Percentiles rank a stretch among this genome's conserved stretches.
These are phyloP conservation scores for Amorpha juglandis DNA, from an alignment of 2,888 invertebrate genomes.

Conservation along the genomic window DNA sequence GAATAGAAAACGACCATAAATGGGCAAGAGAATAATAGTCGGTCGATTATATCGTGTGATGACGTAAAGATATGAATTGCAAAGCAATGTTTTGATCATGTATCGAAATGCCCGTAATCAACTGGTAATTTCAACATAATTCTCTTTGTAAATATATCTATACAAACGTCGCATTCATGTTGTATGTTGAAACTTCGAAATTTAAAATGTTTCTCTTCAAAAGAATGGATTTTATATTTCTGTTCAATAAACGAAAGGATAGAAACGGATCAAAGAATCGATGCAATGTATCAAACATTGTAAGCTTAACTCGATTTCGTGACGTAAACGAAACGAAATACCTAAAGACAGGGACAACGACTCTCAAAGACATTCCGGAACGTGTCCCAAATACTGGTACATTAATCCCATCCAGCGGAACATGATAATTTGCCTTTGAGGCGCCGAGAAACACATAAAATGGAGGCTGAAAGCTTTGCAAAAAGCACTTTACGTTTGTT, in stretches of 20 bases:
- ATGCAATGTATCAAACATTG: background rate
- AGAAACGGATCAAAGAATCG: no score
- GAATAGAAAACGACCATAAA: no score
- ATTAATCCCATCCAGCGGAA: background rate
- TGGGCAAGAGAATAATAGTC: background rate
- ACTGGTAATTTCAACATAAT: background rate
- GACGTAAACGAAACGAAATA: background rate
- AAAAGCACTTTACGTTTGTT: conserved; percentile 13
- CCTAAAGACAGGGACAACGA: background rate
- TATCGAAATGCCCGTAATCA: background rate
- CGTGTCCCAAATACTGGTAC: conserved; percentile 4
- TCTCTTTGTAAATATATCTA: background rate
- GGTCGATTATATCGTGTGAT: background rate
- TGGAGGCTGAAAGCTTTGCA: conserved; percentile 2
- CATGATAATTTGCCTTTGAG: conserved; percentile 1
- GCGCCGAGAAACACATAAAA: conserved; percentile 9
- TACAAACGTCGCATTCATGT: background rate
- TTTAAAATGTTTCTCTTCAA: background rate
- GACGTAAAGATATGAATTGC: background rate
- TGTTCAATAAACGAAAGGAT: background rate
- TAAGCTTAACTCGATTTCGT: background rate
- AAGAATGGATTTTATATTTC: background rate
- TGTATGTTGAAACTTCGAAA: background rate
- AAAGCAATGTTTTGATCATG: conserved; percentile 4
- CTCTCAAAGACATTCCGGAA: background rate